Base-by-base conservation (phyloP, 2,113 vertebrate genomes). In the Anhinga anhinga region DNA sequence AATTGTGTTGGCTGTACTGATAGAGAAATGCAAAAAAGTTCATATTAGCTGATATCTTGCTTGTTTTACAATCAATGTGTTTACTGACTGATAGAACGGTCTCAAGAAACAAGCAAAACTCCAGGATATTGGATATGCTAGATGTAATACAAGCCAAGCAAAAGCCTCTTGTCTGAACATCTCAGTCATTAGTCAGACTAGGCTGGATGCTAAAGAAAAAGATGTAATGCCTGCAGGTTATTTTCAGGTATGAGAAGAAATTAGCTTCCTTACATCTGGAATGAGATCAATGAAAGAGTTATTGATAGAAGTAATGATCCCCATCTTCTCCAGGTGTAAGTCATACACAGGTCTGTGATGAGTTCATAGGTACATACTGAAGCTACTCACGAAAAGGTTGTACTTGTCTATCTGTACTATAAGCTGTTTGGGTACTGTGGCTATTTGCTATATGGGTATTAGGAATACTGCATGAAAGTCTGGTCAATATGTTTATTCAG, bases 41-140 rank as follows among this genome's bases (percentile, higher is more conserved):
- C 66, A 83, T 71, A 71, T 82, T 94, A 82, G 56, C 36, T 95
- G 55, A 66, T 96, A 95, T 71, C 49, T 92, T 95, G 50, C 76
- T 93, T 96, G 47, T 72, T 95, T 95, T 95, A 87, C 59, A 96
- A 92, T 96, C 82, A 90, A 7, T 92, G 59, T 91, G 49, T 95
- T 97, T 96, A 94, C 47, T 85, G 73, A 89, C 52, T 97, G 87
- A 96, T 86, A 70, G 95, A 96, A 66, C 40, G 3, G 47, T 94
- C 44, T 93, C 81, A 94, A 87, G 50, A 73, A 96, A 59, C 15
- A 78, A 92, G 32, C 2, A 53, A 93, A 91, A 74, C 32, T 84
- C 34, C 40, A 82, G 82, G 58, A 83, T 96, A 92, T 80, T 94
- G 73, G 29, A 32, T 91, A 92, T 56, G 16, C 71, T 84, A 87